phyloP scores from a whole-genome alignment of 2,888 invertebrate species.

The Tipula confusa region DNA sequence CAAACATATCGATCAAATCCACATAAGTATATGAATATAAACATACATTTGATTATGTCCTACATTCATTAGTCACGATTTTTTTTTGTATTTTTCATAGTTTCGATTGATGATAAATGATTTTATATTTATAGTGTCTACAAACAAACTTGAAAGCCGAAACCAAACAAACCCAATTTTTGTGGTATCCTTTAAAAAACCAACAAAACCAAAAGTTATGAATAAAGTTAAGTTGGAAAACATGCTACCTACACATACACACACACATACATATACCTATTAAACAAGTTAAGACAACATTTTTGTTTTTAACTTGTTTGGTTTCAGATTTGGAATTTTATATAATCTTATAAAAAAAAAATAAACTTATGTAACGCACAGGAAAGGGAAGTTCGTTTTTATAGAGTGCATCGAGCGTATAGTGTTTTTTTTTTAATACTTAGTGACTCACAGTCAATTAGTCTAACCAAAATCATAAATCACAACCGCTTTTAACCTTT shows the following conservation, averaged over 20 bases:
- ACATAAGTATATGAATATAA: not conserved
- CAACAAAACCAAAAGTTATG: no score
- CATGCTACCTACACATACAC: not conserved
- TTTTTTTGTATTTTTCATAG: not conserved
- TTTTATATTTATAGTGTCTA: not conserved
- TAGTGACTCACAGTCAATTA: not conserved
- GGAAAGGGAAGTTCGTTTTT: not conserved
- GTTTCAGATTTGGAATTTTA: not conserved
- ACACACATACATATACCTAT: not conserved
- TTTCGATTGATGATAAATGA: slow-evolving; percentile 1
- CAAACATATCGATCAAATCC: not conserved
- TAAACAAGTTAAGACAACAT: not conserved
- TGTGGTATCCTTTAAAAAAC: slow-evolving; percentile 13
- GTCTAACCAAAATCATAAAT: not conserved
- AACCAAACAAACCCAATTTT: not conserved
- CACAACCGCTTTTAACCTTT: not conserved
- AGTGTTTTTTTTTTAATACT: no score
- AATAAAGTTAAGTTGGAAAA: no score
- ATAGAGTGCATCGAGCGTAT: not conserved
- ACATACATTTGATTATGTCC: not conserved
- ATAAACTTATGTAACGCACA: not conserved
- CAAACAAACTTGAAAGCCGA: not conserved
- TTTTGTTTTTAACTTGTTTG: not conserved
- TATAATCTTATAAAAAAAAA: not conserved
- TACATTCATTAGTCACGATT: slow-evolving; percentile 25